Evolutionary conservation across 2,797 vertebrate species (phyloP), one percentile per base, ranked within the genome.

Genomic region (Poecilia wingei): DNA sequence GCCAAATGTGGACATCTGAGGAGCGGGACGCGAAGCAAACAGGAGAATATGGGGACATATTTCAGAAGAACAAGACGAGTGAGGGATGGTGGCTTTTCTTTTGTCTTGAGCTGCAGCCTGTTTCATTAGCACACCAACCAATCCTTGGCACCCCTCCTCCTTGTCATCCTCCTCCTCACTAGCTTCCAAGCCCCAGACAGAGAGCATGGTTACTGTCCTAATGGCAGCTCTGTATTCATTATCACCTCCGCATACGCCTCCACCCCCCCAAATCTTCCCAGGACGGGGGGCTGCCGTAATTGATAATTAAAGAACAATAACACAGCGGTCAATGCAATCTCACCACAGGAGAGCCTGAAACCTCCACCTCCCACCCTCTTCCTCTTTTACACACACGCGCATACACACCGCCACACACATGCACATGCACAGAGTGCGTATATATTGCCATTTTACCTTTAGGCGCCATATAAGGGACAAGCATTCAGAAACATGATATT

Each of bases 301-400:
- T 96, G 95, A 96, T 96, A 96, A 96, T 96, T 96, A 96, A 96
- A 95, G 93, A 94, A 92, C 95, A 96, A 95, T 95, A 96, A 95
- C 95, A 94, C 95, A 95, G 94, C 94, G 94, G 95, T 94, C 95
- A 94, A 94, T 93, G 94, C 94, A 94, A 93, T 95, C 93, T 93
- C 94, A 84, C 95, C 82, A 47, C 93, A 92, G 94, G 95, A 94
- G 93, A 10, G 83, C 88, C 79, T 79, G 82, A 90, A 83, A 90
- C 88, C 89, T 87, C 88, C 88, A 79, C 88, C 81, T 76, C 74
- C 20, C 74, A 10, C 45, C 33, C 25, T 71, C 51, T 61, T 39
- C 20, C 8, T 43, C 73, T 78, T 66, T 39, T 39, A 79, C 76
- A 82, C 77, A 72, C 66, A 72, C 51, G 74, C 78, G 76, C 51